phyloP scores from a whole-genome alignment of 1,140 invertebrate species.

The Sycophila sp. region DNA sequence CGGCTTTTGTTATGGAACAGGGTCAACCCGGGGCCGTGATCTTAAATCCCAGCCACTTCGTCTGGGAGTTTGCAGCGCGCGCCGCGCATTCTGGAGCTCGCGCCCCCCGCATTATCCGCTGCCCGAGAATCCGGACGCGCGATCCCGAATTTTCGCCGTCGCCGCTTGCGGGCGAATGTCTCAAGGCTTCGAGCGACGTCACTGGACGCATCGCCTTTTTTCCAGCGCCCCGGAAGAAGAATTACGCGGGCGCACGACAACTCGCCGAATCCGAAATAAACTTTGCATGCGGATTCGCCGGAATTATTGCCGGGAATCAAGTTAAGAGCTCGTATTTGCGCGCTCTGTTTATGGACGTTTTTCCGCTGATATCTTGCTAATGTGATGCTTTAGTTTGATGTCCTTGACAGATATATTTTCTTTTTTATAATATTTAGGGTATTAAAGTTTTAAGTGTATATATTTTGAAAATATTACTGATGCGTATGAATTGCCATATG shows the following conservation, averaged over 20 bases:
- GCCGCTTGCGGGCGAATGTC: constrained; percentile 18
- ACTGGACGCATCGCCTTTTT: constrained; percentile 1
- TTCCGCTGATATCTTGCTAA: no score
- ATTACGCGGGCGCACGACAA: neutral
- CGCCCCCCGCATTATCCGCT: neutral
- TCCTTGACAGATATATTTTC: no score
- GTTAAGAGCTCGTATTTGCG: no score
- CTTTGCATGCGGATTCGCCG: neutral
- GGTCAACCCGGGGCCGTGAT: constrained; percentile 3
- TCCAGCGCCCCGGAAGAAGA: neutral
- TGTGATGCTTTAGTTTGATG: no score
- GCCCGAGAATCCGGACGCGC: neutral
- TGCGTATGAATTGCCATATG: no score
- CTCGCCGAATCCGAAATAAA: constrained; percentile 16
- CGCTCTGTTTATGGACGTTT: no score
- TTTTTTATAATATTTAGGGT: no score
- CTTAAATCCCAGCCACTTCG: neutral
- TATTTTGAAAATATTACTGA: no score
- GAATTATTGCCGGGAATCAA: no score
- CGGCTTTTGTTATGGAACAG: constrained; percentile 28
- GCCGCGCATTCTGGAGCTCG: neutral
- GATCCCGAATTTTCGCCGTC: neutral
- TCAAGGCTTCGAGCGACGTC: constrained; percentile 20
- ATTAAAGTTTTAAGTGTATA: no score
- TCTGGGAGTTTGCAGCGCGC: neutral